Evolutionary conservation across 2,113 vertebrate genomes (phyloP).

Genomic region (Neogale vison): DNA sequence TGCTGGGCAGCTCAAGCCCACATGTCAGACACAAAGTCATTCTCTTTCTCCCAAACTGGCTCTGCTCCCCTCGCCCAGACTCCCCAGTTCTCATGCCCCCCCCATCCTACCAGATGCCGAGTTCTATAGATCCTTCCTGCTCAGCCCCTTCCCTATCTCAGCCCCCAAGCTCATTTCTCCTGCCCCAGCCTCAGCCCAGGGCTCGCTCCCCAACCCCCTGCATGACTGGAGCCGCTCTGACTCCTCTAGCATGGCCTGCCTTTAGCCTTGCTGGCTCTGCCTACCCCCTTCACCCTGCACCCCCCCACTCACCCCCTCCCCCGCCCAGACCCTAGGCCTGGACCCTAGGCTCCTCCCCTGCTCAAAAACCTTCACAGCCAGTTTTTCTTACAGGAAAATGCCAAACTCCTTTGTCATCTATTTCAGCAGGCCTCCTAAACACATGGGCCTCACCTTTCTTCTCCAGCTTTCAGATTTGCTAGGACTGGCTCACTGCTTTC

Average conservation of each 20-base stretch:
- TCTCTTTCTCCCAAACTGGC: background rate
- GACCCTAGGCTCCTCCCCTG: background rate
- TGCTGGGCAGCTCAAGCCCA: background rate
- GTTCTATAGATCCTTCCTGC: background rate
- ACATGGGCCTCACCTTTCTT: accelerated
- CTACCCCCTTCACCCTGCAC: accelerated
- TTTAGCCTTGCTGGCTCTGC: background rate
- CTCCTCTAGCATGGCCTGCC: too few relatives aligned
- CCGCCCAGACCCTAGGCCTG: too few relatives aligned
- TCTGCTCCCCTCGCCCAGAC: background rate
- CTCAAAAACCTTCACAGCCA: background rate
- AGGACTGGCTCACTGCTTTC: background rate
- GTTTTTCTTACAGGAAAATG: background rate
- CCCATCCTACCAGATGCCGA: accelerated
- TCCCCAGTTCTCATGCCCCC: background rate
- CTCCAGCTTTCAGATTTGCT: background rate
- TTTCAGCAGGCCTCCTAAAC: background rate
- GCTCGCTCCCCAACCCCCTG: background rate
- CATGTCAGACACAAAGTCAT: background rate
- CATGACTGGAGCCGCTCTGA: accelerated
- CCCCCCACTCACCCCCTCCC: too few relatives aligned
- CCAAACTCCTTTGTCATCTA: background rate
- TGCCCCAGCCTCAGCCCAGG: background rate
- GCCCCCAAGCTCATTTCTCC: background rate
- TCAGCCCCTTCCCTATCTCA: background rate